These are phyloP conservation scores for Calidris pygmaea DNA, from an alignment of 2,113 vertebrate genomes.

Conservation along the genomic window DNA sequence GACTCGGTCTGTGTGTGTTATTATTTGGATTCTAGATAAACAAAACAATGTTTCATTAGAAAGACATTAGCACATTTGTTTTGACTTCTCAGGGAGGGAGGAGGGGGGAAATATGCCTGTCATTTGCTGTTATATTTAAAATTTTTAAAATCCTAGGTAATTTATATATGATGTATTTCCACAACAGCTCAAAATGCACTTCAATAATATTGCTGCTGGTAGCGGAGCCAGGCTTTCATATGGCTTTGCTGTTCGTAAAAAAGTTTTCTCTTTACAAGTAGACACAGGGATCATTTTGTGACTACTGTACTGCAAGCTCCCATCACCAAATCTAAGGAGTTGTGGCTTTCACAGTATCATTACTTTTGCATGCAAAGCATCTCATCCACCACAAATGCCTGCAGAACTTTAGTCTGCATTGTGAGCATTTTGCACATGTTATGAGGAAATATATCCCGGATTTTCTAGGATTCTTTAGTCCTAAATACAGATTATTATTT, in stretches of 20 bases:
- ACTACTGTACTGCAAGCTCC: background rate
- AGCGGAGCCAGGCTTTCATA: background rate
- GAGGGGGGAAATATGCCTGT: background rate
- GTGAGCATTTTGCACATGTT: background rate
- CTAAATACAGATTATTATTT: background rate
- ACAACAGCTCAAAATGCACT: background rate
- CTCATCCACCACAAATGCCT: background rate
- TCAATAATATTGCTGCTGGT: background rate
- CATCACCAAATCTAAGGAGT: background rate
- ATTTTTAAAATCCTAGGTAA: background rate
- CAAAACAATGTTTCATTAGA: background rate
- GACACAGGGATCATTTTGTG: background rate
- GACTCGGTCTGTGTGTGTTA: background rate
- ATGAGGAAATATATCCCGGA: background rate
- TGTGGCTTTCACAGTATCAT: background rate
- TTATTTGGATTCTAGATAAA: background rate
- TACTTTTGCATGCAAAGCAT: background rate
- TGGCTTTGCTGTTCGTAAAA: background rate
- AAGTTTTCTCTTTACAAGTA: background rate
- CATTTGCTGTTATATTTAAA: background rate
- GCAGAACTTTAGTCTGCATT: background rate
- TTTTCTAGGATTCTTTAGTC: background rate
- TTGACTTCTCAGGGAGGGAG: background rate
- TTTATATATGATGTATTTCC: background rate
- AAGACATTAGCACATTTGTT: background rate